Conservation (phyloP, 2,888 invertebrate genomes). For the Philereme transversata region DNA sequence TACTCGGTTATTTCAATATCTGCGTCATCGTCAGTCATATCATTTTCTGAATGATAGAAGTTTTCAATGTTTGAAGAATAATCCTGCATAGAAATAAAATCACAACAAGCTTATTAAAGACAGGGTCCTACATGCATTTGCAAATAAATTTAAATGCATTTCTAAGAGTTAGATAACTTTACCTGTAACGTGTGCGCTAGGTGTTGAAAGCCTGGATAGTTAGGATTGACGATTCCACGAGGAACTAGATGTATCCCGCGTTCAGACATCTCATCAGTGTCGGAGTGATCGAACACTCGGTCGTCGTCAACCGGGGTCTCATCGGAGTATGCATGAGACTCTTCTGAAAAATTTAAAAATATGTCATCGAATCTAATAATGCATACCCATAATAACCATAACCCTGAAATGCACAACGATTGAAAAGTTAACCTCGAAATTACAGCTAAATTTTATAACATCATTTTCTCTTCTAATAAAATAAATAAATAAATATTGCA, state of each 20-base stretch:
- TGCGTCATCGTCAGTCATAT: slow-evolving; percentile 79
- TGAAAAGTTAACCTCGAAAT: no score
- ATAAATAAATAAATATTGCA: no score
- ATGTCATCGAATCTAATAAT: slow-evolving; percentile 3
- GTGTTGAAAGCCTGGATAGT: slow-evolving; percentile 93
- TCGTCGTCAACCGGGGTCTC: slow-evolving; percentile 79
- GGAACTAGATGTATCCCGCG: slow-evolving; percentile 74
- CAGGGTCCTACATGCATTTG: background rate
- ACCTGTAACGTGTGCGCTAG: slow-evolving; percentile 88
- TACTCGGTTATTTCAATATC: slow-evolving; percentile 70
- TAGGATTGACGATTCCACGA: slow-evolving; percentile 91
- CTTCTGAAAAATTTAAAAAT: slow-evolving; percentile 42
- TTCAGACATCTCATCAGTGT: slow-evolving; percentile 80
- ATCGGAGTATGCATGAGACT: slow-evolving; percentile 59
- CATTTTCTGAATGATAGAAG: slow-evolving; percentile 80
- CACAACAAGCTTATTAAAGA: background rate
- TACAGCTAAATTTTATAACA: no score
- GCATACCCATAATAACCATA: no score
- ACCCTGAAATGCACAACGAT: no score
- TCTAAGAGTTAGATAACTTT: slow-evolving; percentile 47
- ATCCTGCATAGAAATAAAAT: slow-evolving; percentile 57
- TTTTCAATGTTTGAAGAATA: slow-evolving; percentile 77
- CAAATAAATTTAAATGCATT: slow-evolving; percentile 45
- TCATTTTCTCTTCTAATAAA: no score
- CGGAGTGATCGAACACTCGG: slow-evolving; percentile 82